Evolutionary conservation across 2,113 vertebrate genomes (phyloP).

Genomic region (Procavia capensis): DNA sequence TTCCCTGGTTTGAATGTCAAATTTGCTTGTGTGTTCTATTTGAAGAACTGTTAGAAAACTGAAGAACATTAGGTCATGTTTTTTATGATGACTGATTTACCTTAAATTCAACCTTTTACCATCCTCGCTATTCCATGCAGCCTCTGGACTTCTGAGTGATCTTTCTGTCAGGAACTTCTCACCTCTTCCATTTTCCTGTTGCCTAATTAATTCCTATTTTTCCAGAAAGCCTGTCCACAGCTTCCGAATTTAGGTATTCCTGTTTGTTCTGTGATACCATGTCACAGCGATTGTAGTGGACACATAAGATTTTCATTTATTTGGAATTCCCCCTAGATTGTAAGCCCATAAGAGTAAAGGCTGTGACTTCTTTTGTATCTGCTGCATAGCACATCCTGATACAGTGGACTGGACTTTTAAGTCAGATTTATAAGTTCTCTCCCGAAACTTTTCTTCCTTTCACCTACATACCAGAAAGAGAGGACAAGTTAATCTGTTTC

Average conservation of each 20-base stretch:
- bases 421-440: background rate
- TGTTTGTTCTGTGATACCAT: background rate
- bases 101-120: background rate
- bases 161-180: background rate
- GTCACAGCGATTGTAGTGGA: background rate
- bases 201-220: background rate
- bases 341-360: background rate
- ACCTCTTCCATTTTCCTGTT: constrained; percentile 34
- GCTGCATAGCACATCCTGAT: background rate
- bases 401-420: background rate
- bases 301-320: background rate
- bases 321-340: constrained; percentile 22
- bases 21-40: background rate
- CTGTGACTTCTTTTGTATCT: constrained; percentile 5
- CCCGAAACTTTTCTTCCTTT: constrained; percentile 26
- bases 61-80: background rate
- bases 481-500: constrained; percentile 18
- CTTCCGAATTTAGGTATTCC: background rate
- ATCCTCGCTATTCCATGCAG: background rate
- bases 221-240: background rate
- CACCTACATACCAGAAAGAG: background rate
- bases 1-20: constrained; percentile 39
- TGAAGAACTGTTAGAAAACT: constrained; percentile 2
- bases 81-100: background rate
- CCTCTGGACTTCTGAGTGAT: background rate